Evolutionary conservation across 2,113 vertebrate species (phyloP).

Genomic region (Echinops telfairi): DNA sequence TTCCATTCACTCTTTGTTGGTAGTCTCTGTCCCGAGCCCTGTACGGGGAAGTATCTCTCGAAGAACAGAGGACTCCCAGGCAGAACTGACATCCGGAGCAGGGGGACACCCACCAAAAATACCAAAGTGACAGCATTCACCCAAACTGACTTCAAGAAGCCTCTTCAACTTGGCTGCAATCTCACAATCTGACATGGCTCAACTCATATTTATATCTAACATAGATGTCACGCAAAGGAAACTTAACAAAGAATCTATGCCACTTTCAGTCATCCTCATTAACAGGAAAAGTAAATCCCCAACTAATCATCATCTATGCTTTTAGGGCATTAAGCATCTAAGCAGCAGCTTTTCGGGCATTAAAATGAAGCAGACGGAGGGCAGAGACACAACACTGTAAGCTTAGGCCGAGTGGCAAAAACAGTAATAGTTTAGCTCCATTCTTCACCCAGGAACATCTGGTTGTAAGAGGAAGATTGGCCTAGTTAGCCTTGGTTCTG

Average conservation of each 20-base stretch:
- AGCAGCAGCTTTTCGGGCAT: background rate
- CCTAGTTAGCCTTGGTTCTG: background rate
- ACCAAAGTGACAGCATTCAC: background rate
- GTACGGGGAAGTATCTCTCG: background rate
- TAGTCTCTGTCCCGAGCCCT: background rate
- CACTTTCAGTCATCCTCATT: background rate
- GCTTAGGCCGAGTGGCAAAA: background rate
- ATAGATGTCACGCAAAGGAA: constrained; percentile 9
- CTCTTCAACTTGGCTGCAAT: constrained; percentile 32
- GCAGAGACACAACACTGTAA: background rate
- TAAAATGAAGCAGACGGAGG: constrained; percentile 4
- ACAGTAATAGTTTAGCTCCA: background rate
- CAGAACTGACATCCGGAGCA: background rate
- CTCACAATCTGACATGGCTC: background rate
- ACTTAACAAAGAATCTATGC: background rate
- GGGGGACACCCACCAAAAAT: background rate
- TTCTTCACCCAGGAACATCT: background rate
- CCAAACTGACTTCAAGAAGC: background rate
- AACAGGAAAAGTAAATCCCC: background rate
- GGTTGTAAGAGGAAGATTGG: background rate
- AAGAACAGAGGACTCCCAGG: background rate
- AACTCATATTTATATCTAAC: constrained; percentile 4
- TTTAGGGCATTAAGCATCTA: background rate
- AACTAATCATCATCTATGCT: background rate
- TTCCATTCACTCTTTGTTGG: background rate